Evolutionary conservation across 2,113 vertebrate genomes (phyloP), one percentile per base, ranked within the genome.

Genomic region (Planiliza haematocheilus): DNA sequence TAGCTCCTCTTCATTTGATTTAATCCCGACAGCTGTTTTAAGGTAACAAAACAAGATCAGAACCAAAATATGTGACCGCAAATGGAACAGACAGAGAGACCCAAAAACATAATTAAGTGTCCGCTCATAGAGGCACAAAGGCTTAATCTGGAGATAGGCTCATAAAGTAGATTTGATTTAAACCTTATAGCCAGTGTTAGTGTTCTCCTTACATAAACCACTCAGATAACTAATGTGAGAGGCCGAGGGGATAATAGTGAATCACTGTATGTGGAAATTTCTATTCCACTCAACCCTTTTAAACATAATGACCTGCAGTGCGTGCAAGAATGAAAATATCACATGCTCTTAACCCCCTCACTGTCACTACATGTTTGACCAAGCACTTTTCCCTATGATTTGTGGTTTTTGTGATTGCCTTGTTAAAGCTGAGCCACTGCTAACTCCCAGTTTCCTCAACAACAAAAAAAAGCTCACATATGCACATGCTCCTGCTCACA

Each of bases 171-270:
- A 5, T 30, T 2, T 30, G 24, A 30, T 30, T 30, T 30, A 30
- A 30, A 30, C 5, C 24, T 30, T n/a, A n/a, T n/a, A n/a, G n/a
- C 3, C 24, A 30, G 24, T 45, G 16, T 45, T 45, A 45, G 14
- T n/a, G 14, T 14, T 42, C 41, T 5, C 24, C 2, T 42, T 42
- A 11, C 41, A 42, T 42, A 42, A 42, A n/a, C 43, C 7, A 45
- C 16, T 45, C 14, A 45, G 56, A 10, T 14, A 14, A 46, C 30
- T 16, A 60, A 53, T 61, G 17, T 46, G 21, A 30, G 24, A 30
- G 20, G 41, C 39, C 46, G 45, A 74, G 52, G 64, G 46, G 21
- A 68, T 64, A 41, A 70, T 48, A 42, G 38, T 9, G n/a, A 21
- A 64, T 64, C 48, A 43, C 18, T 6, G 52, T 0, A 55, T 21